Percentiles rank a stretch among this genome's conserved stretches.
Evolutionary conservation across 2,113 vertebrate species (phyloP).

Genomic region (Corythornis vintsioides): DNA sequence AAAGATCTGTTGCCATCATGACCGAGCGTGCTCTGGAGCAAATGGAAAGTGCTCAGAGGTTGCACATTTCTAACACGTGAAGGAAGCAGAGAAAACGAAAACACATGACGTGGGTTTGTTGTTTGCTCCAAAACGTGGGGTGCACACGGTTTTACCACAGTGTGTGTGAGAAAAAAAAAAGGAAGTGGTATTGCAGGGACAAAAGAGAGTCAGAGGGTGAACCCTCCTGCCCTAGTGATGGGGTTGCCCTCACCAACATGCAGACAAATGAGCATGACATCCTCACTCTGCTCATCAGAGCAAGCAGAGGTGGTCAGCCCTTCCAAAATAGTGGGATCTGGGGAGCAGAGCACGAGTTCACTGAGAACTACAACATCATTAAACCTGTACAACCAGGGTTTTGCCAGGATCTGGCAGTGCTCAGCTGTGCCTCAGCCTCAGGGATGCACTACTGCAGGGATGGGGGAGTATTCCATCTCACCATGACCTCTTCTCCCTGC

Average conservation of each 20-base stretch:
- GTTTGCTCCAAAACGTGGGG: slow-evolving; percentile 41
- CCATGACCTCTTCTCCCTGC: not conserved
- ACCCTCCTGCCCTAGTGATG: not conserved
- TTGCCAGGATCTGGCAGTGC: not conserved
- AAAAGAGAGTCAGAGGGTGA: not conserved
- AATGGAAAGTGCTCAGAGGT: not conserved
- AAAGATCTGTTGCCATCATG: not conserved
- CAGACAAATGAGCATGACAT: not conserved
- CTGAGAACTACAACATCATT: not conserved
- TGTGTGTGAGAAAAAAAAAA: not conserved
- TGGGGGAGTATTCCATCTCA: not conserved
- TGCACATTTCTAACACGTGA: slow-evolving; percentile 6
- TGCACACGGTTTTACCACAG: not conserved
- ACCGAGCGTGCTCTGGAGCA: not conserved
- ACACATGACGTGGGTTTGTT: slow-evolving; percentile 62
- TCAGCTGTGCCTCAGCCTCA: not conserved
- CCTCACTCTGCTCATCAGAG: rapidly evolving
- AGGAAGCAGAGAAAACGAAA: slow-evolving; percentile 66
- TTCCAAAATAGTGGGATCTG: rapidly evolving
- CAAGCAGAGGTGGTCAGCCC: rapidly evolving
- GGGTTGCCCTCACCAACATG: not conserved
- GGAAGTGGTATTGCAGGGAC: not conserved
- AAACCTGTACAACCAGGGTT: not conserved
- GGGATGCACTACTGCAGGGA: not conserved
- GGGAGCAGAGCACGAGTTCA: not conserved